Evolutionary conservation across 2,888 invertebrate genomes (phyloP).

Genomic region (Empis stercorea): DNA sequence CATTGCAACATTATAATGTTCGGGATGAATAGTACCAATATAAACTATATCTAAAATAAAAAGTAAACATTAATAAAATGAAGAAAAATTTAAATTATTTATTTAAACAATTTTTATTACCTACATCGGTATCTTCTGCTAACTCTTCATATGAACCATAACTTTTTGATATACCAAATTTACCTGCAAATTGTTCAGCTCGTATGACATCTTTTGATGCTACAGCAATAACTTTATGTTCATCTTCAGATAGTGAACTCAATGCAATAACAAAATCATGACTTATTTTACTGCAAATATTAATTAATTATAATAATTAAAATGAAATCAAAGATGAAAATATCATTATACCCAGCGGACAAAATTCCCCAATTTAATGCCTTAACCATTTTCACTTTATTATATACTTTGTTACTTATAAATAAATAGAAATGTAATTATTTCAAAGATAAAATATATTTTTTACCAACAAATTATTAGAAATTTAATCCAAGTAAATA

Average conservation of each 20-base stretch:
- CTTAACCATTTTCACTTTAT: too few relatives aligned
- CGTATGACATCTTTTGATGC: slow-evolving; percentile 62
- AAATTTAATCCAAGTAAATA: too few relatives aligned
- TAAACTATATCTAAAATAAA: slow-evolving; percentile 75
- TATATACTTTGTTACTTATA: too few relatives aligned
- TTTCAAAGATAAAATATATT: too few relatives aligned
- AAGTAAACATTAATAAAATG: slow-evolving; percentile 12
- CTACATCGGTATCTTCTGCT: slow-evolving; percentile 59
- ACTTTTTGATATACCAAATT: slow-evolving; percentile 54
- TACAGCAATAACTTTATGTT: slow-evolving; percentile 62
- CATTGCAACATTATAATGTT: slow-evolving; percentile 57
- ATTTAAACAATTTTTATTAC: slow-evolving; percentile 34
- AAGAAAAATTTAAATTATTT: too few relatives aligned
- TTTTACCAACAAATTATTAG: too few relatives aligned
- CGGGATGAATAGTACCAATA: slow-evolving; percentile 61
- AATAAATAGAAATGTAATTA: too few relatives aligned
- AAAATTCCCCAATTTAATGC: slow-evolving; percentile 70
- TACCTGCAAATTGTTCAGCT: slow-evolving; percentile 63
- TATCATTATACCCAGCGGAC: slow-evolving; percentile 48
- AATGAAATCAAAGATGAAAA: too few relatives aligned
- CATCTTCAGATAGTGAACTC: slow-evolving; percentile 46
- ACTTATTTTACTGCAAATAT: slow-evolving; percentile 47
- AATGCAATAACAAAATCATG: slow-evolving; percentile 57
- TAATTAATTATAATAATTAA: slow-evolving; percentile 11
- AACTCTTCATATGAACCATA: slow-evolving; percentile 67